Base-by-base conservation (phyloP, 2,113 vertebrate genomes). In the Pampusana beccarii region DNA sequence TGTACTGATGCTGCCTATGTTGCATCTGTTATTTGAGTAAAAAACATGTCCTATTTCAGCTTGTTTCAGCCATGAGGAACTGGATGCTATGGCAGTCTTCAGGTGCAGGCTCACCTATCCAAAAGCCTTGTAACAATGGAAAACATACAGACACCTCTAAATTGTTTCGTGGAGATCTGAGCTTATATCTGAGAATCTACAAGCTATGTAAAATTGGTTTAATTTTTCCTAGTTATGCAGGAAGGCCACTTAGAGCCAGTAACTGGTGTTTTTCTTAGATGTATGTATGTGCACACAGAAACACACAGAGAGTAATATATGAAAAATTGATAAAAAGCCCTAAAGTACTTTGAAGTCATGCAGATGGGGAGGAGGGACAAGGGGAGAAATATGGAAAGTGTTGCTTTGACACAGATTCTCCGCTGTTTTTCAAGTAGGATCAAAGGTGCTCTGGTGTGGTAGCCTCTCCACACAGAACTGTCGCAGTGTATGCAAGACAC, bases 241-340 rank as follows among this genome's bases (percentile, higher is more conserved):
- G n/a, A 91, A 78, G 36, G 33, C 24, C 20, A 48, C 36, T 57
- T 50, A 42, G 33, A 64, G 17, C 8, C 19, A 40, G 58, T 64
- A 83, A 56, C 8, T 11, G 6, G 8, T 58, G 53, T 36, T 93
- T 61, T 71, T 20, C 78, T 74, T n/a, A 66, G 34, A 46, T 0
- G 0, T 14, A 25, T 4, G 1, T 31, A 13, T 31, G 15, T 2
- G 5, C 21, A 31, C 6, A 34, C 21, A 34, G 7, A 51, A 7
- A 58, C 6, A 34, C 21, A 34, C 10, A 51, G 9, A 58, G 20
- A 38, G 6, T 34, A 80, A 57, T 2, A 60, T 2, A 42, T 3
- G 16, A 56, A 83, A 90, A 73, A 88, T 2, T 53, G 4, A 17
- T 21, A 38, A 0, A 1, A 44, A 71, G 16, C 16, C 24, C 14